Conservation (phyloP, 1,140 invertebrate genomes). For the Drosophila repletoides region DNA sequence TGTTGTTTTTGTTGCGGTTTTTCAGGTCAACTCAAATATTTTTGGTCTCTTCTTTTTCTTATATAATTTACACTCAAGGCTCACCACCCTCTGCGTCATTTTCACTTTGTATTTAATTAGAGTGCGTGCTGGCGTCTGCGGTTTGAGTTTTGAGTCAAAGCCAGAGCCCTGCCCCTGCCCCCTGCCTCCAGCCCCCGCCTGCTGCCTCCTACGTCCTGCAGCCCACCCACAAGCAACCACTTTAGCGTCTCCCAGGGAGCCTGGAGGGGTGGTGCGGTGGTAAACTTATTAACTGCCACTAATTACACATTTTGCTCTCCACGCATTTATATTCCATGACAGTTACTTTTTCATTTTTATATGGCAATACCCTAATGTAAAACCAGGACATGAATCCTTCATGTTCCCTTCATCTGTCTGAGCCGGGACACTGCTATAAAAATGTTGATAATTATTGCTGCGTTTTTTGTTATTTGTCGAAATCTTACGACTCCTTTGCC, state of each 20-base stretch:
- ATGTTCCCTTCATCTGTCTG: too few relatives aligned
- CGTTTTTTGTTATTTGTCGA: slow-evolving; percentile 43
- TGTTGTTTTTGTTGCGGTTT: slow-evolving; percentile 43
- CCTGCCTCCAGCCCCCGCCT: too few relatives aligned
- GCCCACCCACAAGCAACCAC: not conserved
- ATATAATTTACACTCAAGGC: slow-evolving; percentile 56
- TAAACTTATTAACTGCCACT: slow-evolving; percentile 73
- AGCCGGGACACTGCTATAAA: slow-evolving; percentile 37
- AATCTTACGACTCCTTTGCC: slow-evolving; percentile 23
- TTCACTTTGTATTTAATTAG: slow-evolving; percentile 67
- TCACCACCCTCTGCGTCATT: slow-evolving; percentile 19
- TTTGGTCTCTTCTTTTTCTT: slow-evolving; percentile 37
- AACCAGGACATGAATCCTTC: slow-evolving; percentile 20
- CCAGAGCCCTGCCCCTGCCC: not conserved
- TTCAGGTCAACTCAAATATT: slow-evolving; percentile 53
- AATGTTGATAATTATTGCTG: slow-evolving; percentile 65
- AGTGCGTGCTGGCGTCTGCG: slow-evolving; percentile 44
- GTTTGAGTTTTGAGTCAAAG: slow-evolving; percentile 19
- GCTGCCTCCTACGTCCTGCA: too few relatives aligned
- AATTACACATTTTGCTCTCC: slow-evolving; percentile 65
- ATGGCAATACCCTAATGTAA: slow-evolving; percentile 16
- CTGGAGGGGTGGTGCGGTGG: not conserved
- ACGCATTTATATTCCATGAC: slow-evolving; percentile 67
- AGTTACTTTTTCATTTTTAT: slow-evolving; percentile 39
- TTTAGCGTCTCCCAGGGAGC: not conserved